Percentiles rank a stretch among this genome's conserved stretches.
These are phyloP conservation scores for Balaeniceps rex DNA, from an alignment of 2,113 vertebrate species.

Conservation along the genomic window DNA sequence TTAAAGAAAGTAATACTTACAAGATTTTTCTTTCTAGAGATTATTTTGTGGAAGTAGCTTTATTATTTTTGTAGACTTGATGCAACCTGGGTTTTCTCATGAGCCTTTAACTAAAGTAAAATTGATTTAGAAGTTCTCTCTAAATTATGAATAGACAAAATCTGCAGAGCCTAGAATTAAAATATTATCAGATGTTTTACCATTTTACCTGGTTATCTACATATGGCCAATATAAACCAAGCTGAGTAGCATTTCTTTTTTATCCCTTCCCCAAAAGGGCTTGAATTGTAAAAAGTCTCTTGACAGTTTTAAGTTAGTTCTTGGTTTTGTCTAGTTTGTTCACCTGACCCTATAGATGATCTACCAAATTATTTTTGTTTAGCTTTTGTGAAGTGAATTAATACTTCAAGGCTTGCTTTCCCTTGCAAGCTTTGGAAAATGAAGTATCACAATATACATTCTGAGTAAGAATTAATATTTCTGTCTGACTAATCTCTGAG, in stretches of 20 bases:
- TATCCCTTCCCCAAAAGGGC: not conserved
- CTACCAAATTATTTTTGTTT: not conserved
- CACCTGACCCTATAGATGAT: not conserved
- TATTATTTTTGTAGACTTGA: not conserved
- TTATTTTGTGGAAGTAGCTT: not conserved
- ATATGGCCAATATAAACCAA: not conserved
- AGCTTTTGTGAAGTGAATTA: not conserved
- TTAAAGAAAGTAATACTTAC: not conserved
- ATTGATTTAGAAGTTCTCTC: not conserved
- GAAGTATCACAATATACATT: not conserved
- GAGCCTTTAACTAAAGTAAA: not conserved
- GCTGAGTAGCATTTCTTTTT: not conserved
- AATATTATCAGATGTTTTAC: not conserved
- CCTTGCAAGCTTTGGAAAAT: not conserved
- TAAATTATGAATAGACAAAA: not conserved
- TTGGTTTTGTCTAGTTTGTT: not conserved
- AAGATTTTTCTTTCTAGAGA: not conserved
- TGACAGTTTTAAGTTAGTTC: not conserved
- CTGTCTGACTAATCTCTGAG: conserved; percentile 20
- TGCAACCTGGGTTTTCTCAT: not conserved
- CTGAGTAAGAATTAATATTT: not conserved
- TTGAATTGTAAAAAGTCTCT: not conserved
- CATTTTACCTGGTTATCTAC: not conserved
- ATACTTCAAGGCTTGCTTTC: not conserved
- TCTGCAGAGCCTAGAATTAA: not conserved